Evolutionary conservation across 2,888 invertebrate genomes (phyloP), one percentile per base, ranked within the genome.

Genomic region (Acanthosepion esculentum): DNA sequence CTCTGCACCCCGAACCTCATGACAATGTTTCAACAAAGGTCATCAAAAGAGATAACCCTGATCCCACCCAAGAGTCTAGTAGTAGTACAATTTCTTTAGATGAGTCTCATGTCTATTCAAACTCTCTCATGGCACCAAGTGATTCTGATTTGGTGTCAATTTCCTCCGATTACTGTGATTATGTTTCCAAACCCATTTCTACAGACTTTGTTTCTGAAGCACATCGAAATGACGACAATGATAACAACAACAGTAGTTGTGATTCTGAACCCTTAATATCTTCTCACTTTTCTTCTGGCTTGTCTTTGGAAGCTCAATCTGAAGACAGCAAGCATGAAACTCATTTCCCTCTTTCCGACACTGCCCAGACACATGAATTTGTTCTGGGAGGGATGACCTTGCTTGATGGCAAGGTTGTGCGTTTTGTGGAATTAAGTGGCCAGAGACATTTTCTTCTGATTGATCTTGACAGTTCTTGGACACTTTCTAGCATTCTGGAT

Each of bases 91-190:
- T 78, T 78, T 78, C 78, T 78, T 78, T 78, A 78, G 78, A 78
- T 33, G 33, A 78, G 5, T n/a, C 78, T 15, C 78, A 33, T 10
- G 2, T n/a, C 15, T n/a, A 78, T 78, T 78, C 78, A 78, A 78
- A 78, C n/a, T 33, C 78, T 78, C 78, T 78, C 33, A 3, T 78
- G n/a, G 10, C 48, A 50, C 53, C 33, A 15, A 53, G n/a, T 93
- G 15, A 23, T 48, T 23, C 48, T n/a, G 48, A 93, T 53, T 53
- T n/a, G 6, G 29, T 53, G n/a, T 93, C 93, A n/a, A 18, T 53
- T 48, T 93, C 53, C 18, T 48, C 93, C 5, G 93, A 53, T 93
- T 53, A 53, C 93, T 93, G 93, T 93, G 93, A 93, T 93, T 93
- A 20, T 93, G 48, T 93, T 48, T n/a, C 93, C 50, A 48, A n/a